A percentile compares a stretch with the other conserved stretches of the same genome.
Evolutionary conservation across 1,140 invertebrate species (phyloP).

Genomic region (Cotesia glomerata): DNA sequence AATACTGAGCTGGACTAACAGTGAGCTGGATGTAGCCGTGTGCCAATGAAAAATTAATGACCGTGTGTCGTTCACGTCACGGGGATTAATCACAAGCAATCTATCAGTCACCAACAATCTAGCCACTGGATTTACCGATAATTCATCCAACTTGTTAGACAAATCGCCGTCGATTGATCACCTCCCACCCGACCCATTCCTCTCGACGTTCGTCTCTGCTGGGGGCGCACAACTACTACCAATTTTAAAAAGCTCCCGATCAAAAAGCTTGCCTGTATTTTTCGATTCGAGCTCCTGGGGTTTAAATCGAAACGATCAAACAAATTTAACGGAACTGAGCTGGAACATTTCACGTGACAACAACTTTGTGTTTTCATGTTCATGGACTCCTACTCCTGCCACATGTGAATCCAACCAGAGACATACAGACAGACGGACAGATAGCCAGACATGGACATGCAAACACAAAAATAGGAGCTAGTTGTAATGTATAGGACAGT

Average conservation of each 20-base stretch:
- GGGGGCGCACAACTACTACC: background rate
- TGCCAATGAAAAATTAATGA: slow-evolving; percentile 26
- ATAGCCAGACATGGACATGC: background rate
- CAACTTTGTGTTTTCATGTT: no score
- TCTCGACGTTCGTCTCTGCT: no score
- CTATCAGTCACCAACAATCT: slow-evolving; percentile 17
- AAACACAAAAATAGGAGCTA: background rate
- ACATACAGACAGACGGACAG: background rate
- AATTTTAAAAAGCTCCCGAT: slow-evolving; percentile 22
- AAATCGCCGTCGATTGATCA: slow-evolving; percentile 24
- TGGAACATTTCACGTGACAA: background rate
- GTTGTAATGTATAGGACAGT: background rate
- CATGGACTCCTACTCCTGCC: background rate
- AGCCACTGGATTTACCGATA: slow-evolving; percentile 14
- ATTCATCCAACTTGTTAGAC: slow-evolving; percentile 27
- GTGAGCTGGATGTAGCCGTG: background rate
- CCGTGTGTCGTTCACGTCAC: slow-evolving; percentile 6
- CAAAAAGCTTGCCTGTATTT: background rate
- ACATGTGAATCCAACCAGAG: no score
- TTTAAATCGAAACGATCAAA: slow-evolving; percentile 25
- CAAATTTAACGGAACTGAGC: slow-evolving; percentile 5
- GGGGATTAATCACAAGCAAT: slow-evolving; percentile 17
- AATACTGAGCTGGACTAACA: no score
- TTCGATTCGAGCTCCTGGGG: background rate
- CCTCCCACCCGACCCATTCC: background rate